phyloP scores from a whole-genome alignment of 2,113 vertebrate species.

The Cynocephalus volans region DNA sequence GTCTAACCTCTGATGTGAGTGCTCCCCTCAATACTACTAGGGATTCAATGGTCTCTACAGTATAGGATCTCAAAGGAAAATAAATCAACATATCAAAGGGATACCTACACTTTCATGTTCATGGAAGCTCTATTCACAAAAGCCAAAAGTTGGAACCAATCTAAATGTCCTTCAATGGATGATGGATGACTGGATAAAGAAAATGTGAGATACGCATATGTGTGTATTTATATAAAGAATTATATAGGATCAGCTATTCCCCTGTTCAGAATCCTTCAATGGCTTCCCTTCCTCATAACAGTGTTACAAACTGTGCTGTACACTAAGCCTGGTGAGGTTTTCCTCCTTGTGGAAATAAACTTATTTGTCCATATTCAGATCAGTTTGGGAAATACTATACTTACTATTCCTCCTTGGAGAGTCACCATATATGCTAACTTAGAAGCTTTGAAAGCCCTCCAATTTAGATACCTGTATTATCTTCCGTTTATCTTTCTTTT shows the following conservation, averaged over 20 bases:
- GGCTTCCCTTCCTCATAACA: neutral
- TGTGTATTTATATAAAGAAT: neutral
- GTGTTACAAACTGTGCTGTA: neutral
- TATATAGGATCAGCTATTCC: rapidly evolving
- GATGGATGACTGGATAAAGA: too few species aligned
- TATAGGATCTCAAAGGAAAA: neutral
- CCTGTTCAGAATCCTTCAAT: neutral
- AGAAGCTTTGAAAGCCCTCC: neutral
- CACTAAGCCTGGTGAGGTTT: neutral
- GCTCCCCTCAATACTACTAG: neutral
- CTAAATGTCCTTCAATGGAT: too few species aligned
- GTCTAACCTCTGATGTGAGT: neutral
- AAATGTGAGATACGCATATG: too few species aligned
- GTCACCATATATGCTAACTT: neutral
- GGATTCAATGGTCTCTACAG: neutral
- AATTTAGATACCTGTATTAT: neutral
- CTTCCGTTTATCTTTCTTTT: neutral
- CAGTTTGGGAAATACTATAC: neutral
- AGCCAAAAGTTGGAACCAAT: too few species aligned
- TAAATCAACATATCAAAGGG: too few species aligned
- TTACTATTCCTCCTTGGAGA: neutral
- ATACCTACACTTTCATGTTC: too few species aligned
- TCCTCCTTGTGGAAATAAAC: neutral
- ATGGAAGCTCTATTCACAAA: too few species aligned
- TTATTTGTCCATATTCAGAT: neutral